These are phyloP conservation scores for Pristionchus maxplancki DNA, from an alignment of 2,888 invertebrate species.

Conservation along the genomic window DNA sequence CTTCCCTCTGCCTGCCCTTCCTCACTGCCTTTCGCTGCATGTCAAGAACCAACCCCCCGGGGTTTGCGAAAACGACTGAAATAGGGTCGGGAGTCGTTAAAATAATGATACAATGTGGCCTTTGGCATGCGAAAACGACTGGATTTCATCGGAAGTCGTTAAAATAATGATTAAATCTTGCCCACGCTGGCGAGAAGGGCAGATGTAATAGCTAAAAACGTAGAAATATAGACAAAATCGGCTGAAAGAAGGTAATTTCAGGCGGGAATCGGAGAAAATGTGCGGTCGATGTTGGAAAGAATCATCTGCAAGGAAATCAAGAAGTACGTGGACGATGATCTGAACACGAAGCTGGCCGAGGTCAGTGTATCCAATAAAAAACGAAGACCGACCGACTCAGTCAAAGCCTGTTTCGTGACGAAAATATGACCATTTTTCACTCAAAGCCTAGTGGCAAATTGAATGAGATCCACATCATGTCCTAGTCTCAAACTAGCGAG, in stretches of 20 bases:
- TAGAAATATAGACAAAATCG: background rate
- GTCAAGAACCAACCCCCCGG: background rate
- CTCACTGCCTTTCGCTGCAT: background rate
- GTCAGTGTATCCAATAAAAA: conserved; percentile 11
- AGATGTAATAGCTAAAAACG: background rate
- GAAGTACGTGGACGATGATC: conserved; percentile 69
- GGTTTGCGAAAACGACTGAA: background rate
- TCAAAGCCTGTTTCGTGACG: too few relatives aligned
- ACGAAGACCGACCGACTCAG: background rate
- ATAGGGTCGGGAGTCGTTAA: too few relatives aligned
- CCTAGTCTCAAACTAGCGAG: too few relatives aligned
- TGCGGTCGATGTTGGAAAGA: conserved; percentile 64
- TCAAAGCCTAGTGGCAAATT: too few relatives aligned
- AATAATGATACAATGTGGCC: too few relatives aligned
- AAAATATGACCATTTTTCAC: too few relatives aligned
- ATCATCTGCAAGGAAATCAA: conserved; percentile 67
- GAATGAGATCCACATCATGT: too few relatives aligned
- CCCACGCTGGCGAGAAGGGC: background rate
- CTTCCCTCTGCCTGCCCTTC: background rate
- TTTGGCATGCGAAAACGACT: too few relatives aligned
- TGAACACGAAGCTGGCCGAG: conserved; percentile 66
- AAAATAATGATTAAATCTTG: background rate
- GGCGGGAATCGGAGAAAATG: conserved; percentile 70
- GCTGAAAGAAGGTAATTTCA: conserved; percentile 46
- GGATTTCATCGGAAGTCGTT: too few relatives aligned